These are phyloP conservation scores for Conops quadrifasciatus DNA, from an alignment of 2,888 invertebrate species.

Conservation along the genomic window DNA sequence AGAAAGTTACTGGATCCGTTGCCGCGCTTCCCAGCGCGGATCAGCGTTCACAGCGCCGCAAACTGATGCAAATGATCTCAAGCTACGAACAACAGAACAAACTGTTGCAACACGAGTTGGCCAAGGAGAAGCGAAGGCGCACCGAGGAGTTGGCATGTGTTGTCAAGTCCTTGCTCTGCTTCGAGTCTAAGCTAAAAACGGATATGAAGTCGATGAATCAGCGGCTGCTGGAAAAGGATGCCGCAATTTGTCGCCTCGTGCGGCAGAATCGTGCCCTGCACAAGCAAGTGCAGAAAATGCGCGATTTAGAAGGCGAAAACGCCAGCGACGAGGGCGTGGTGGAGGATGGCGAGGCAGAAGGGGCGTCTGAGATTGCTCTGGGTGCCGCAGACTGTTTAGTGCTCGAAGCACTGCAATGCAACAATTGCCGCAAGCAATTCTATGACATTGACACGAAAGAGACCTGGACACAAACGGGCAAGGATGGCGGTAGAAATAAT, in stretches of 20 bases:
- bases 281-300: conserved; percentile 49
- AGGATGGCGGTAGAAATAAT: conserved; percentile 54
- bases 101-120: conserved; percentile 59
- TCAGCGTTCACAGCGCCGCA: conserved; percentile 53
- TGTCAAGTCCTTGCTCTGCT: conserved; percentile 62
- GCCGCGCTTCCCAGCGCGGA: conserved; percentile 43
- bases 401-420: conserved; percentile 63
- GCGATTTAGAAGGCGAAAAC: conserved; percentile 45
- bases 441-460: conserved; percentile 61
- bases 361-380: conserved; percentile 22
- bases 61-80: conserved; percentile 59
- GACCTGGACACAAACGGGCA: conserved; percentile 58
- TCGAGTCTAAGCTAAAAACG: conserved; percentile 62
- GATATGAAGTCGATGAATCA: conserved; percentile 64
- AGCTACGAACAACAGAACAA: conserved; percentile 62
- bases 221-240: conserved; percentile 60
- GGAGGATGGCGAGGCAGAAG: conserved; percentile 45
- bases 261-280: conserved; percentile 58
- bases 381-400: conserved; percentile 54
- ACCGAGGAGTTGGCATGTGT: conserved; percentile 62
- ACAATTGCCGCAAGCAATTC: conserved; percentile 63
- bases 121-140: conserved; percentile 62
- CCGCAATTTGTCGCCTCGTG: conserved; percentile 60
- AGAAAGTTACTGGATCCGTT: not conserved
- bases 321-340: conserved; percentile 52